Conservation (phyloP, 2,888 invertebrate species). For the Acanthosepion lycidas region DNA sequence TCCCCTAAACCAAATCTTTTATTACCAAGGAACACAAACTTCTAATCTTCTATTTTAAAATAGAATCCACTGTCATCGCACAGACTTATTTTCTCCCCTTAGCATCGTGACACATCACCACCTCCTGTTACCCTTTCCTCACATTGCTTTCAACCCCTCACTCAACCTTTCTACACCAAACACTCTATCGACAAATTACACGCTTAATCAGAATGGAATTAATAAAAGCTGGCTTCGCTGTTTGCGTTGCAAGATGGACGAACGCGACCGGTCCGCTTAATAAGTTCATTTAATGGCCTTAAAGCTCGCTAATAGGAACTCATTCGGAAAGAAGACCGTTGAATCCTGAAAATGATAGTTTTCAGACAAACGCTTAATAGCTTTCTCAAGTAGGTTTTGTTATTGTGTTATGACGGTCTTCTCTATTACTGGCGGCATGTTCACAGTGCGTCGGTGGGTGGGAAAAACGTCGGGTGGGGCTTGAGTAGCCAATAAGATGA, state of each 20-base stretch:
- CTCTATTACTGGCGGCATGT: background rate
- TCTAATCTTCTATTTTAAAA: background rate
- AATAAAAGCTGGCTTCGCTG: constrained; percentile 7
- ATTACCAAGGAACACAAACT: background rate
- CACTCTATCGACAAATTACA: constrained; percentile 2
- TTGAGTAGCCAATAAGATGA: background rate
- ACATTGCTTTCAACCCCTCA: background rate
- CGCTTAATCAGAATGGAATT: constrained; percentile 17
- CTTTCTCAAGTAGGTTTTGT: constrained; percentile 33
- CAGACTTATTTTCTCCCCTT: background rate
- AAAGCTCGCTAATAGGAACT: constrained; percentile 33
- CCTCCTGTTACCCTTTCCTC: background rate
- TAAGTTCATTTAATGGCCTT: constrained; percentile 1
- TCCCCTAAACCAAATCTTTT: background rate
- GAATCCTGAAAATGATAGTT: constrained; percentile 33
- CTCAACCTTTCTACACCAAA: background rate
- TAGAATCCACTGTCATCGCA: background rate
- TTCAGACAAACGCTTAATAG: background rate
- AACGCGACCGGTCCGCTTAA: background rate
- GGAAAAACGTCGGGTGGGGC: background rate
- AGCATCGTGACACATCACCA: background rate
- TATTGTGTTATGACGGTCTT: constrained; percentile 13
- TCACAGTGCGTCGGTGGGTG: background rate
- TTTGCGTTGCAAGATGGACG: constrained; percentile 2
- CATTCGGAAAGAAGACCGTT: background rate